Evolutionary conservation across 2,888 invertebrate genomes (phyloP), one percentile per base, ranked within the genome.

Genomic region (Xiphydria camelus): DNA sequence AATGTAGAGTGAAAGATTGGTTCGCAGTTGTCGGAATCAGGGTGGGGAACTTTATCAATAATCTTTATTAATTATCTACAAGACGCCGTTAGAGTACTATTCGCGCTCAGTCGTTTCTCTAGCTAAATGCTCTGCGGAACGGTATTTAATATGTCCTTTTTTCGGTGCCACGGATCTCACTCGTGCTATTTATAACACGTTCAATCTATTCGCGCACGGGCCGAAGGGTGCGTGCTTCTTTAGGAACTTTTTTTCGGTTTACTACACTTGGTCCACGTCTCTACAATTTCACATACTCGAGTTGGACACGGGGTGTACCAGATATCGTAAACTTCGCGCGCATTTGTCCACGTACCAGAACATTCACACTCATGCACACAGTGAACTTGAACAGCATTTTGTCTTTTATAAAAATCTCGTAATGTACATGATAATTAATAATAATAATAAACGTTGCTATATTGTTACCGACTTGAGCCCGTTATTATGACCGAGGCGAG

Each of bases 241-340:
- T 41, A 41, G 34, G 41, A 41, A 41, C 41, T 41, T 35, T 39
- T 35, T 35, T 7, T 18, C 10, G 18, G 25, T 47, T 45, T 54
- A 52, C 53, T 51, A 53, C 49, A 55, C 49, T 59, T 59, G 59
- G 59, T 59, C 59, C 59, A 55, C 57, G 32, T 53, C 45, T 59
- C 51, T 44, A 47, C 26, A 54, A 57, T 55, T 53, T 29, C 7
- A 29, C 12, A 12, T 29, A 29, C 29, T 29, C 5, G 12, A 12
- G 12, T 14, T 29, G 12, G 12, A 29, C 29, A 29, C 6, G 9
- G 29, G 29, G 15, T 12, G 29, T 7, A 29, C 12, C 29, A 14
- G 12, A 29, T 14, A 12, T 12, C 9, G 29, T 29, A n/a, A n/a
- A n/a, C 29, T 14, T 29, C 4, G 3, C 15, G 12, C 12, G 29